These are phyloP conservation scores for Plumapathes pennacea DNA, from an alignment of 92 coral and sea anemone genomes.

Conservation along the genomic window DNA sequence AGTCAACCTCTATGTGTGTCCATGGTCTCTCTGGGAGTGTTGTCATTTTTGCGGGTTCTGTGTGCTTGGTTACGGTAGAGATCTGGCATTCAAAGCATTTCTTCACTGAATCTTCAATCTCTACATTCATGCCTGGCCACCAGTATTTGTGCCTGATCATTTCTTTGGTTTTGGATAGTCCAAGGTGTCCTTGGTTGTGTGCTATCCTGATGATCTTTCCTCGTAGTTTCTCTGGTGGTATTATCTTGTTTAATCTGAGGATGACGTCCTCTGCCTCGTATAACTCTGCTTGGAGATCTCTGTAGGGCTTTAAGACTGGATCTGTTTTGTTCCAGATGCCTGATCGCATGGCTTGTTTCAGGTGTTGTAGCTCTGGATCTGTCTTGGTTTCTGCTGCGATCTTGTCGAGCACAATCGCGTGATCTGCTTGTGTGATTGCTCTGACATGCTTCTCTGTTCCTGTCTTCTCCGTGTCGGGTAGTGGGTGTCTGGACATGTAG, in stretches of 20 bases:
- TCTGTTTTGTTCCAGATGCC: conserved; percentile 42
- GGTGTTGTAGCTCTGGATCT: conserved; percentile 25
- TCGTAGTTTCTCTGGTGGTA: conserved; percentile 38
- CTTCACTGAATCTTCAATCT: conserved; percentile 33
- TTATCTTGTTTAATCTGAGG: conserved; percentile 40
- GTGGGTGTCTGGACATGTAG: conserved; percentile 38
- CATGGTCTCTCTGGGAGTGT: conserved; percentile 59
- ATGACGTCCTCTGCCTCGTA: conserved; percentile 35
- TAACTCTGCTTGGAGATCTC: conserved; percentile 26
- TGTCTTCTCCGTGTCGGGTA: conserved; percentile 5
- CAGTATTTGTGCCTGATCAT: conserved; percentile 33
- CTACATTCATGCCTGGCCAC: conserved; percentile 36
- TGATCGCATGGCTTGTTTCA: conserved; percentile 23
- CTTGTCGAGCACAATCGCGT: conserved; percentile 34
- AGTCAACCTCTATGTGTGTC: conserved; percentile 35
- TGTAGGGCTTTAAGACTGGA: conserved; percentile 25
- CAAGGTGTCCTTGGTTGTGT: conserved; percentile 54
- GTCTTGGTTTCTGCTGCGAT: conserved; percentile 17
- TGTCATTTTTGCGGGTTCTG: conserved; percentile 63
- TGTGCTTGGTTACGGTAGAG: conserved; percentile 35
- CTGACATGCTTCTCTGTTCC: conserved; percentile 28
- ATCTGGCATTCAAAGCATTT: conserved; percentile 56
- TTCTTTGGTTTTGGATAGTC: conserved; percentile 44
- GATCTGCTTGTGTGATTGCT: conserved; percentile 32
- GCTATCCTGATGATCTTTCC: conserved; percentile 28